Evolutionary conservation across 2,888 invertebrate genomes (phyloP), one percentile per base, ranked within the genome.

Genomic region (Geophilus truncorum): DNA sequence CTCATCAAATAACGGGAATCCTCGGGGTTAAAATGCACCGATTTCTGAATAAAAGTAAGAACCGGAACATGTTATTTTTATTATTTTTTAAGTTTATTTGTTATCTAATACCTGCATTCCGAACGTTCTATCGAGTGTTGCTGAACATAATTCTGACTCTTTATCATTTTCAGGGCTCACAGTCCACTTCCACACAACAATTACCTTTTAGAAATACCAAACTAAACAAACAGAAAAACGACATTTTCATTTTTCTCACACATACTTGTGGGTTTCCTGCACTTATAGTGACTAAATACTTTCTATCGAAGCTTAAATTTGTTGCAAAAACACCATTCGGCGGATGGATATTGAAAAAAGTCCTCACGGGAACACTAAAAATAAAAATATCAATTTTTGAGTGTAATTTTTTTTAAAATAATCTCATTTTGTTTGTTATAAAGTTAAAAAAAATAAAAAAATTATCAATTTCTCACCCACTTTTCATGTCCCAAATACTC

Each of bases 401-500:
- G 5, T 34, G n/a, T n/a, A n/a, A n/a, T 34, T 34, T 34, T 34
- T 34, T 9, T 34, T 34, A 7, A 5, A 34, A 9, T 7, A 34
- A 34, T 34, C 9, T 34, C 6, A 34, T 57, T 57, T 57, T 57
- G 5, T 57, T 21, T 12, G 62, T 57, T 12, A 6, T 57, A 7
- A 7, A 7, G 5, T 23, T 57, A 5, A 4, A 57, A 6, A 21
- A 23, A 34, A 7, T 21, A 57, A 10, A 25, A 25, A n/a, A n/a
- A n/a, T n/a, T n/a, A n/a, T n/a, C n/a, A n/a, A n/a, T n/a, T n/a
- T n/a, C n/a, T 77, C 28, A 77, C 77, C 77, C 77, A 23, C 28
- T 77, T 77, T 77, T 77, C 30, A 77, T 30, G n/a, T 77, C 77
- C 77, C 77, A 77, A 32, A 77, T 32, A 30, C 28, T 77, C 30